Evolutionary conservation across 2,888 invertebrate genomes (phyloP).

Genomic region (Bellardia bayeri): DNA sequence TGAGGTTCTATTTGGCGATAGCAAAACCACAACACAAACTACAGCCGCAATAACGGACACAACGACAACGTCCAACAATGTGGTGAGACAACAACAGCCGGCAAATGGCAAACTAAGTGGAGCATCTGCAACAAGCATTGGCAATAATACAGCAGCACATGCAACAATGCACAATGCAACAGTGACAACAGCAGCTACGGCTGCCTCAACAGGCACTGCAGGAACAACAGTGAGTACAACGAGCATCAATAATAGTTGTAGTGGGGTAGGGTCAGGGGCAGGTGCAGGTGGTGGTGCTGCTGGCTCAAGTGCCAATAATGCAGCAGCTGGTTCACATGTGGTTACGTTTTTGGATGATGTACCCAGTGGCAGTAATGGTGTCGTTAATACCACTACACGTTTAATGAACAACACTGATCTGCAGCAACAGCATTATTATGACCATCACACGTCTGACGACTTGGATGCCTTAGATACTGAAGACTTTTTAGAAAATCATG

Average conservation of each 20-base stretch:
- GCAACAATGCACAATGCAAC: constrained; percentile 17
- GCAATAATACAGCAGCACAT: constrained; percentile 46
- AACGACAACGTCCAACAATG: constrained; percentile 68
- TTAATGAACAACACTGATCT: constrained; percentile 80
- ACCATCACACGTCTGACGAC: constrained; percentile 77
- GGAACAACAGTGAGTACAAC: constrained; percentile 37
- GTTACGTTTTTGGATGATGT: constrained; percentile 81
- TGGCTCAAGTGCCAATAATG: not conserved
- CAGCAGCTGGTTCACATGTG: constrained; percentile 76
- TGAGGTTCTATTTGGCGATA: constrained; percentile 78
- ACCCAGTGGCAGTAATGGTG: constrained; percentile 79
- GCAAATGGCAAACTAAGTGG: constrained; percentile 65
- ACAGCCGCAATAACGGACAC: constrained; percentile 76
- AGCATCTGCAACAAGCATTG: constrained; percentile 21
- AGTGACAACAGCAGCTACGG: constrained; percentile 31
- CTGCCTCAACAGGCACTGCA: constrained; percentile 17
- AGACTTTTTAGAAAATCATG: constrained; percentile 84
- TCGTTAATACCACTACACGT: constrained; percentile 79
- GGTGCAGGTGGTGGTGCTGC: not conserved
- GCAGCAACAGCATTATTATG: constrained; percentile 77
- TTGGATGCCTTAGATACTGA: constrained; percentile 81
- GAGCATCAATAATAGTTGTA: constrained; percentile 27
- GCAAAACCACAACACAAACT: constrained; percentile 74
- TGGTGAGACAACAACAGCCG: constrained; percentile 54
- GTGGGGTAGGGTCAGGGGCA: not conserved